Evolutionary conservation across 2,888 invertebrate genomes (phyloP).

Genomic region (Torymus auratus): DNA sequence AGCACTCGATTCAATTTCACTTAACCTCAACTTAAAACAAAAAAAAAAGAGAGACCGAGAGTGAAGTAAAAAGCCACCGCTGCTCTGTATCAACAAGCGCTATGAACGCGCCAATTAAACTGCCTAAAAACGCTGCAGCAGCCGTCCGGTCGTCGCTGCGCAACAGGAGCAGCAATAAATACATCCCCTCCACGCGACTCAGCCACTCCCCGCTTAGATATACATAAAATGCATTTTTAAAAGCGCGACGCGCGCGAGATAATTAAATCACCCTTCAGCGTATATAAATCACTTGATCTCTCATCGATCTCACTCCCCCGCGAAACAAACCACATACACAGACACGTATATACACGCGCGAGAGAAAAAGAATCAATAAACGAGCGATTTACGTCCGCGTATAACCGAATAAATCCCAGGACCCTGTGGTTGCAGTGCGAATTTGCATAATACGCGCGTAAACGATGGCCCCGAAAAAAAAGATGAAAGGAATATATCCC

Average conservation of each 20-base stretch:
- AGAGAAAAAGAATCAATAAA: background rate
- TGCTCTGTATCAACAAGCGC: too few species aligned
- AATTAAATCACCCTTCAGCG: background rate
- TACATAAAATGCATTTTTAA: constrained; percentile 1
- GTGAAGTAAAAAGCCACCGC: too few species aligned
- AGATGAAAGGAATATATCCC: background rate
- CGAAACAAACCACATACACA: background rate
- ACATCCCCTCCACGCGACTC: too few species aligned
- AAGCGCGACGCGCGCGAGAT: background rate
- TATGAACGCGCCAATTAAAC: too few species aligned
- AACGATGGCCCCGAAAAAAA: background rate
- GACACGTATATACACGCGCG: background rate
- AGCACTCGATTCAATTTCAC: background rate
- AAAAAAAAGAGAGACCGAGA: too few species aligned
- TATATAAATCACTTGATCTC: constrained; percentile 12
- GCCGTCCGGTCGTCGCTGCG: too few species aligned
- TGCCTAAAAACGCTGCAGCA: too few species aligned
- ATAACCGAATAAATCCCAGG: constrained; percentile 16
- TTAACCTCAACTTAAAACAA: background rate
- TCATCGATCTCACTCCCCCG: background rate
- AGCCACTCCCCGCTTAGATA: too few species aligned
- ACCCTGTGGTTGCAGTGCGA: background rate
- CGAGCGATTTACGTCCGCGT: background rate
- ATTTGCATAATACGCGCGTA: constrained; percentile 30
- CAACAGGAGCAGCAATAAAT: too few species aligned